phyloP scores from a whole-genome alignment of 2,888 invertebrate genomes.

The Pheosia gnoma region DNA sequence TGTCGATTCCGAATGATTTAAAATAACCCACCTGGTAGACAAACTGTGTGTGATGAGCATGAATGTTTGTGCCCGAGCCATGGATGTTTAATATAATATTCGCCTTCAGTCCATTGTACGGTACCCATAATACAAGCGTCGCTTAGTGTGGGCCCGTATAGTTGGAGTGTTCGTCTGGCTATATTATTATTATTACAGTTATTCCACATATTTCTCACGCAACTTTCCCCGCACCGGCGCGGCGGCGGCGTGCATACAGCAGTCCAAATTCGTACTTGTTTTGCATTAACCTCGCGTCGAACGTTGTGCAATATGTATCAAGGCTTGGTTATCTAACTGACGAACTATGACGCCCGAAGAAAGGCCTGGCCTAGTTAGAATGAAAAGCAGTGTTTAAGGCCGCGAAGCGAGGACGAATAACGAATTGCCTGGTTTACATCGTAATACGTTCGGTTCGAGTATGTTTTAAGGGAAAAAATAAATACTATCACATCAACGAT shows the following conservation, averaged over 20 bases:
- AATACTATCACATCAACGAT: no score
- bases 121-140: no score
- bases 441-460: conserved; percentile 15
- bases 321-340: conserved; percentile 26
- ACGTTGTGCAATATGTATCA: conserved; percentile 21
- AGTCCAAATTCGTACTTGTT: conserved; percentile 32
- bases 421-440: conserved; percentile 6
- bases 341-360: conserved; percentile 16
- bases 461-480: neutral
- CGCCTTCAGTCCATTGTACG: no score
- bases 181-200: no score
- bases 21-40: no score
- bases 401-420: conserved; percentile 25
- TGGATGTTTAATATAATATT: no score
- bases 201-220: neutral
- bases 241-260: conserved; percentile 22
- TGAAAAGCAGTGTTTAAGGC: conserved; percentile 12
- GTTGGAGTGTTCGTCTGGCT: no score
- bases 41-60: no score
- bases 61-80: no score
- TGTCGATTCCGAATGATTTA: no score
- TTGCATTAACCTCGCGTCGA: conserved; percentile 30
- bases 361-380: conserved; percentile 21
- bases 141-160: neutral
- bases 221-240: neutral